Base-by-base conservation (phyloP, 2,797 vertebrate species). In the Platalea minor region DNA sequence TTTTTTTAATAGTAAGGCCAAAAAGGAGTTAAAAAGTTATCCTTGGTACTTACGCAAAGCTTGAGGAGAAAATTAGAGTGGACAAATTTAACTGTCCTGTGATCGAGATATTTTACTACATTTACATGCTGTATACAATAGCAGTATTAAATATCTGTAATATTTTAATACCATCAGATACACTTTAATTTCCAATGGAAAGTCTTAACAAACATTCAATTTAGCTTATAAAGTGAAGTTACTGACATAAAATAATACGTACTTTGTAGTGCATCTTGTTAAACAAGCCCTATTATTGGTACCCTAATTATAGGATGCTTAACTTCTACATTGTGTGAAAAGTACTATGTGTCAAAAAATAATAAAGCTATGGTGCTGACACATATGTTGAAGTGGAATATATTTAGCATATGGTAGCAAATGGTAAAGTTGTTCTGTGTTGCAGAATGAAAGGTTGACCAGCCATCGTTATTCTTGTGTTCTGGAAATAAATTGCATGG, bases 161-260 rank as follows among this genome's bases (percentile, higher is more conserved):
- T 45, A 23, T 60, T 83, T 77, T 59, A 45, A 28, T 88, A 26
- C 13, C 2, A 16, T 59, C 35, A 85, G 11, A 73, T 73, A 41
- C 4, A 14, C 10, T 61, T 68, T 7, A 7, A 45, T 80, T 85
- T 93, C 54, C 35, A 85, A 0, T 56, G 17, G 19, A 54, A 76
- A 45, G 18, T 31, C 59, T 63, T 89, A 59, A 75, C 13, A 67
- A 82, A 13, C 6, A 21, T 59, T 68, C 12, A n/a, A 7, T 69
- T 64, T 78, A 37, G 7, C 11, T 88, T 63, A 57, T 17, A 7
- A 75, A 64, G 17, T 50, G 9, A 21, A 65, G 25, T 39, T 64
- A 24, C 10, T 73, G 35, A 33, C 5, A 7, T 54, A 1, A 1
- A 57, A 29, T 46, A 54, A 75, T 65, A 39, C 0, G 0, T 39